Evolutionary conservation across 2,113 vertebrate species (phyloP), one percentile per base, ranked within the genome.

Genomic region (Pollimyrus isidori): DNA sequence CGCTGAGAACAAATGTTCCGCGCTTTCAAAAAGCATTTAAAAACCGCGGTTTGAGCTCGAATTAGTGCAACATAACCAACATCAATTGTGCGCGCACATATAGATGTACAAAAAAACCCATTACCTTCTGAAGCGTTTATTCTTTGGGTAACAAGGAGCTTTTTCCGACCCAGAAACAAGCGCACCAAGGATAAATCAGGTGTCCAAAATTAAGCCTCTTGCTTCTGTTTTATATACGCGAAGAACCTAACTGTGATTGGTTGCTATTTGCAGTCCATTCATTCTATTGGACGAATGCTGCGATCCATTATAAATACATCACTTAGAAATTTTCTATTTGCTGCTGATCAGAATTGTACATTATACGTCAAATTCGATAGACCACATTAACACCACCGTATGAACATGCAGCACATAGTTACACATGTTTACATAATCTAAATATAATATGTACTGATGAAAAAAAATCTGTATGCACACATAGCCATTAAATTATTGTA

Each of bases 201-300:
- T 92, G 91, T 93, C 92, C 91, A 84, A 91, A 52, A 91, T 88
- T 86, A 91, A 91, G 89, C 65, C 19, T 45, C 87, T 91, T 89
- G 90, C 69, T 91, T 91, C 89, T 90, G 49, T 89, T 86, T 95
- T 97, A 96, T 97, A 97, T 96, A 95, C 53, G 80, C 73, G 73
- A 35, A 7, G 82, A 89, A 46, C 91, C 35, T 0, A 58, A 56
- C 7, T 42, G 90, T 93, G 90, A 97, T 97, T 97, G 97, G 97
- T 90, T 46, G 92, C 88, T 97, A 96, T 97, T 96, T 97, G 96
- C 96, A 97, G 94, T 95, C 97, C 97, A 97, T 97, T 97, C 96
- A 97, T 97, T 97, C 95, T 94, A 97, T 97, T 97, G 96, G 91
- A 89, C 53, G 58, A 76, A 58, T 83, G 52, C 73, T 87, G 46